Percentiles rank a stretch among this genome's conserved stretches.
Conservation (phyloP, 2,888 invertebrate genomes). For the Euphydryas editha region DNA sequence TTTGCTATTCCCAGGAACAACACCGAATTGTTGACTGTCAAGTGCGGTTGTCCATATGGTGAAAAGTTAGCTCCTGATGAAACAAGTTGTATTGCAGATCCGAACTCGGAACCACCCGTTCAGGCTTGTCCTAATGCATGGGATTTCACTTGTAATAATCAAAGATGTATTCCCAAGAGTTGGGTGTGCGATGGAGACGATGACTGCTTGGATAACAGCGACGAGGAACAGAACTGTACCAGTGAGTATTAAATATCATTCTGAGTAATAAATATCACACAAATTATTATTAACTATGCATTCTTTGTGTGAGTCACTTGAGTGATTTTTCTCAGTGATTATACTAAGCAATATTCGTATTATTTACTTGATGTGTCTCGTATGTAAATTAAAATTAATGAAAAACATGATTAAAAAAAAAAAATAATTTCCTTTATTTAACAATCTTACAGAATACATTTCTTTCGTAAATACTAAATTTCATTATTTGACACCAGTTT, state of each 20-base stretch:
- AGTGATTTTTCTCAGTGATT: no score
- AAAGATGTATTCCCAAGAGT: conserved; percentile 94
- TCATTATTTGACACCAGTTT: no score
- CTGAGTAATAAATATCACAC: not conserved
- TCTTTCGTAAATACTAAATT: no score
- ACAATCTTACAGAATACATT: no score
- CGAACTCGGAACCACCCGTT: conserved; percentile 92
- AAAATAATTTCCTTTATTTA: no score
- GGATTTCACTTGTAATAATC: conserved; percentile 97
- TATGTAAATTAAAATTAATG: no score
- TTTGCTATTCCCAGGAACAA: conserved; percentile 92
- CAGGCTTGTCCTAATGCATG: conserved; percentile 95
- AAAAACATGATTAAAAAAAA: no score
- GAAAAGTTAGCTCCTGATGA: conserved; percentile 90
- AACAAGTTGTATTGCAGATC: conserved; percentile 89
- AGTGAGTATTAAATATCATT: conserved; percentile 82
- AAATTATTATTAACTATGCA: no score
- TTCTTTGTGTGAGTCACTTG: no score
- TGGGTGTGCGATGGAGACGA: conserved; percentile 99
- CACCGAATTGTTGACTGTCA: conserved; percentile 81
- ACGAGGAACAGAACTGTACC: conserved; percentile 97
- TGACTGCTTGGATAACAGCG: conserved; percentile 97
- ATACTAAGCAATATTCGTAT: not conserved
- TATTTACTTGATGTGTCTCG: not conserved
- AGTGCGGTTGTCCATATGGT: conserved; percentile 97